phyloP scores from a whole-genome alignment of 2,113 vertebrate species.

The Saguinus imperator region DNA sequence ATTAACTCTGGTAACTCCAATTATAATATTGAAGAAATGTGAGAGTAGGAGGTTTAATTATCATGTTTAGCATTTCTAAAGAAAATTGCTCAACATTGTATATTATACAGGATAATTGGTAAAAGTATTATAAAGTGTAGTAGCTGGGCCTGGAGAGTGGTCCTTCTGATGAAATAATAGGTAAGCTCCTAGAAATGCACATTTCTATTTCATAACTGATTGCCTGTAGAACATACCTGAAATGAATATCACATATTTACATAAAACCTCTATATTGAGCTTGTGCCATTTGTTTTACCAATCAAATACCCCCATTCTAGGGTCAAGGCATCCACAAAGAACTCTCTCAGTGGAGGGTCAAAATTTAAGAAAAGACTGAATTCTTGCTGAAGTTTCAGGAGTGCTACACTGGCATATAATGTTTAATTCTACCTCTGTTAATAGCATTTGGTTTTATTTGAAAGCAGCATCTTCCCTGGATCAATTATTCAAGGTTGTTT shows the following conservation, averaged over 20 bases:
- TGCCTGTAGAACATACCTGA: not conserved
- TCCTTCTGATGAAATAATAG: not conserved
- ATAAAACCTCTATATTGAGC: not conserved
- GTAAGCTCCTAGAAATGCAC: fast-evolving
- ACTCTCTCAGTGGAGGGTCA: not conserved
- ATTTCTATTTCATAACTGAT: not conserved
- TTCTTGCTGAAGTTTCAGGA: not conserved
- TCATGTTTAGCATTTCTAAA: not conserved
- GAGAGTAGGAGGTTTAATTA: not conserved
- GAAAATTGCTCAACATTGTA: not conserved
- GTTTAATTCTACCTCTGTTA: not conserved
- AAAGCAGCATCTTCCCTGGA: not conserved
- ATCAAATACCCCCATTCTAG: not conserved
- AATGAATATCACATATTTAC: not conserved
- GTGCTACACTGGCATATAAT: not conserved
- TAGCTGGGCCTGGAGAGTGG: not conserved
- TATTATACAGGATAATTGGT: not conserved
- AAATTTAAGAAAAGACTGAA: not conserved
- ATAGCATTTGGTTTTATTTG: not conserved
- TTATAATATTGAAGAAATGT: not conserved
- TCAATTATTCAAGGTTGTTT: not conserved
- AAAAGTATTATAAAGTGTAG: not conserved
- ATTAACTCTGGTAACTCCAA: not conserved
- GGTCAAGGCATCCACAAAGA: not conserved
- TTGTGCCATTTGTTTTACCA: not conserved